Conservation (phyloP, 92 coral and sea anemone species). For the Actinostola sp. region DNA sequence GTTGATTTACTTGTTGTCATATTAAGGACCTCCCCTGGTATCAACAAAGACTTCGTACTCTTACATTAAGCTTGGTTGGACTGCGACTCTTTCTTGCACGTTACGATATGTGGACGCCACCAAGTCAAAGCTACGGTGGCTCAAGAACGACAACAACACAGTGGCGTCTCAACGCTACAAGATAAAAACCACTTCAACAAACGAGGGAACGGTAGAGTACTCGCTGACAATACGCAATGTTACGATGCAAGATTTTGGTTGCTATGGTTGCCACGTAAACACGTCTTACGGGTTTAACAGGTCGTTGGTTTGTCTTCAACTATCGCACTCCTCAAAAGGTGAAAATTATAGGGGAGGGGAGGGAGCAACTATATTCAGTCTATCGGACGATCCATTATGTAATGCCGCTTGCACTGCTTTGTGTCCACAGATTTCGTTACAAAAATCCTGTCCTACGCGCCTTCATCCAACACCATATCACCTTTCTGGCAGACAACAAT, state of each 20-base stretch:
- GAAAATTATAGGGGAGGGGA: too few relatives aligned
- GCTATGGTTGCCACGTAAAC: conserved; percentile 20
- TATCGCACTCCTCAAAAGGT: conserved; percentile 10
- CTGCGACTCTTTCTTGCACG: conserved; percentile 20
- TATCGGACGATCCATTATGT: too few relatives aligned
- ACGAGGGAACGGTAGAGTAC: conserved; percentile 7
- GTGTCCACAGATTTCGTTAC: conserved; percentile 12
- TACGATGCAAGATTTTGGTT: conserved; percentile 12
- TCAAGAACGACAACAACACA: conserved; percentile 1
- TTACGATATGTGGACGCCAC: conserved; percentile 14
- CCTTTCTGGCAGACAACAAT: conserved; percentile 25
- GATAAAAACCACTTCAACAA: background rate
- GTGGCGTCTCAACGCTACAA: background rate
- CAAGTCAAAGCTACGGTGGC: conserved; percentile 2
- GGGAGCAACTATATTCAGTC: too few relatives aligned
- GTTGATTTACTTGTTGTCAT: background rate
- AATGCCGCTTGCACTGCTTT: too few relatives aligned
- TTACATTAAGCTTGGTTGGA: conserved; percentile 2
- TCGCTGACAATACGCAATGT: conserved; percentile 20
- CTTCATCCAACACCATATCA: conserved; percentile 1
- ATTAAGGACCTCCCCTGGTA: conserved; percentile 23
- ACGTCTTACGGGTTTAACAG: conserved; percentile 28
- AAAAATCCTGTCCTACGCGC: background rate
- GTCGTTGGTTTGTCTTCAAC: conserved; percentile 10
- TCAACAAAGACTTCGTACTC: background rate